Conservation (phyloP, 2,888 invertebrate genomes). For the Netelia fuscicornis region DNA sequence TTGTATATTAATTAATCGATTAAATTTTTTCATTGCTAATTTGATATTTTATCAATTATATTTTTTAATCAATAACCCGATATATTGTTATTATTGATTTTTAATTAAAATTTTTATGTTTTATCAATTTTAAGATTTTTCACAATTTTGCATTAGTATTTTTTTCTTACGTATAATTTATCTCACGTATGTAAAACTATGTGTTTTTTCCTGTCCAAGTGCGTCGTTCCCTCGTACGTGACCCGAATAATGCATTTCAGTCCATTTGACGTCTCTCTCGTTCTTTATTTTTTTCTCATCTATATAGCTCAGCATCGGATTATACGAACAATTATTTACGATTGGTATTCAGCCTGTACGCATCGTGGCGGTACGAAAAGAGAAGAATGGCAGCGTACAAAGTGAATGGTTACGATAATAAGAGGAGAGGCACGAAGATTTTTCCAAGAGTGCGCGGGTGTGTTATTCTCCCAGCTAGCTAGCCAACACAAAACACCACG, state of each 20-base stretch:
- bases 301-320: slow-evolving; percentile 8
- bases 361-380: slow-evolving; percentile 24
- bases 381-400: slow-evolving; percentile 15
- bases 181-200: background rate
- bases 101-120: no score
- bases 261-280: slow-evolving; percentile 33
- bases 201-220: background rate
- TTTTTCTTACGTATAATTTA: background rate
- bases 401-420: background rate
- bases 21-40: no score
- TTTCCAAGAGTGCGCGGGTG: slow-evolving; percentile 1
- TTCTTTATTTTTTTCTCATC: slow-evolving; percentile 5
- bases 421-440: slow-evolving; percentile 36
- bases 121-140: no score
- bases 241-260: slow-evolving; percentile 49
- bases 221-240: slow-evolving; percentile 37
- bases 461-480: background rate
- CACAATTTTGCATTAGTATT: background rate
- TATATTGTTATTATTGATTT: no score
- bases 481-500: background rate
- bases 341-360: slow-evolving; percentile 58
- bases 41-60: no score
- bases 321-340: slow-evolving; percentile 52
- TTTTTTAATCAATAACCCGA: no score
- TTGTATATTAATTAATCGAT: no score